phyloP scores from a whole-genome alignment of 2,888 invertebrate species.

The Sisyra nigra region DNA sequence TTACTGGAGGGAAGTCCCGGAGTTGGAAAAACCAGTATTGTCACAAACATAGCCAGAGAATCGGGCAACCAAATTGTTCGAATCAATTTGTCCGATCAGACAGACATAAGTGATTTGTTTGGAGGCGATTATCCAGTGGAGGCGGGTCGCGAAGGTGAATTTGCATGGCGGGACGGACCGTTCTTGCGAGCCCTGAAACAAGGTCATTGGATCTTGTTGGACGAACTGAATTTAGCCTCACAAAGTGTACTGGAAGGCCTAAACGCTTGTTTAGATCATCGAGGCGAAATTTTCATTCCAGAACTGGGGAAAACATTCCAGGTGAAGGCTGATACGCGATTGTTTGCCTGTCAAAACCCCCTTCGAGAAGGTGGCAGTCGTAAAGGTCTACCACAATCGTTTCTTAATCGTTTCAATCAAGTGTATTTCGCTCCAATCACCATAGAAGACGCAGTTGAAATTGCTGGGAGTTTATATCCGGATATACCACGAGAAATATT shows the following conservation, averaged over 20 bases:
- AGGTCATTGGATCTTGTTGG: slow-evolving; percentile 91
- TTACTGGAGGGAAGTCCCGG: slow-evolving; percentile 95
- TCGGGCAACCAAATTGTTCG: slow-evolving; percentile 74
- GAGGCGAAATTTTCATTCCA: slow-evolving; percentile 90
- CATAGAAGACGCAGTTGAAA: slow-evolving; percentile 46
- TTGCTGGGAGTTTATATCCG: slow-evolving; percentile 49
- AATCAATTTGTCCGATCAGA: slow-evolving; percentile 97
- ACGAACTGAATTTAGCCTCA: slow-evolving; percentile 95
- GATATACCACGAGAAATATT: slow-evolving; percentile 41
- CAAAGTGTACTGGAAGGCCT: slow-evolving; percentile 97
- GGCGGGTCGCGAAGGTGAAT: slow-evolving; percentile 68
- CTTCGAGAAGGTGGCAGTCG: slow-evolving; percentile 89
- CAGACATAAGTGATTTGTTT: slow-evolving; percentile 94
- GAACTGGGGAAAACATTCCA: slow-evolving; percentile 79
- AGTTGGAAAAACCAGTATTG: slow-evolving; percentile 93
- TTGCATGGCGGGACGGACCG: slow-evolving; percentile 94
- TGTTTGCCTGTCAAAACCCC: slow-evolving; percentile 98
- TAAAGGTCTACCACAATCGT: slow-evolving; percentile 89
- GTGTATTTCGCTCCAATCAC: slow-evolving; percentile 53
- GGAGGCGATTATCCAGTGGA: slow-evolving; percentile 95
- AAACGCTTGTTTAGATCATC: slow-evolving; percentile 95
- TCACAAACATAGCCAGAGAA: slow-evolving; percentile 73
- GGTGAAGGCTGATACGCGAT: slow-evolving; percentile 53
- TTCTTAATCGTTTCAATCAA: slow-evolving; percentile 93
- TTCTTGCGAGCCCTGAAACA: slow-evolving; percentile 81